These are phyloP conservation scores for Malurus elegans DNA, from an alignment of 2,113 vertebrate species.

Conservation along the genomic window DNA sequence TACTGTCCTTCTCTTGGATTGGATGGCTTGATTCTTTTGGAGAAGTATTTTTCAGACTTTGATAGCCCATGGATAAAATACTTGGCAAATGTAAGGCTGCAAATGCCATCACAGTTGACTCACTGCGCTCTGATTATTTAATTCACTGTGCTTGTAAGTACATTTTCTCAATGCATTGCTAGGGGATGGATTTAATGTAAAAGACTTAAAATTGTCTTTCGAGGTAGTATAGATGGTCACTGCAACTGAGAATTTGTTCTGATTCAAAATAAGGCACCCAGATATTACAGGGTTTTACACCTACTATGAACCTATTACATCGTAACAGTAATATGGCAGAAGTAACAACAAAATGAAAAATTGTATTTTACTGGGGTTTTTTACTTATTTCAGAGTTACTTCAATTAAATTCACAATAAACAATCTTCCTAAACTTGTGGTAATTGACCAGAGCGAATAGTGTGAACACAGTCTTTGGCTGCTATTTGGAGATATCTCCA, in stretches of 20 bases:
- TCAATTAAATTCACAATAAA: neutral
- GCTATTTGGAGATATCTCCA: neutral
- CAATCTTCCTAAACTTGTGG: neutral
- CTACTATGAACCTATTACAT: neutral
- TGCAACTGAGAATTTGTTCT: neutral
- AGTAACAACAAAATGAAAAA: neutral
- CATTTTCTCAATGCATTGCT: neutral
- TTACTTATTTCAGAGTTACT: neutral
- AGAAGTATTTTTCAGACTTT: neutral
- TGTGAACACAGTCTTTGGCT: neutral
- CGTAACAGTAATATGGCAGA: neutral
- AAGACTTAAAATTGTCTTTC: neutral
- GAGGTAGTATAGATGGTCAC: neutral
- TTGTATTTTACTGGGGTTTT: neutral
- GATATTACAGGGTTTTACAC: neutral
- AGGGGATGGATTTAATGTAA: neutral
- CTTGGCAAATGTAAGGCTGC: neutral
- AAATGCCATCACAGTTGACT: neutral
- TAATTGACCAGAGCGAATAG: neutral
- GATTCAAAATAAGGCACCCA: neutral
- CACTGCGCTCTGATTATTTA: neutral
- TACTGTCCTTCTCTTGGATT: neutral
- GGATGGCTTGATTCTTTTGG: neutral
- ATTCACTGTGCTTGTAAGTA: neutral
- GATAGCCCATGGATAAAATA: neutral